These are phyloP conservation scores for Sitta europaea DNA, from an alignment of 2,113 vertebrate species.

Conservation along the genomic window DNA sequence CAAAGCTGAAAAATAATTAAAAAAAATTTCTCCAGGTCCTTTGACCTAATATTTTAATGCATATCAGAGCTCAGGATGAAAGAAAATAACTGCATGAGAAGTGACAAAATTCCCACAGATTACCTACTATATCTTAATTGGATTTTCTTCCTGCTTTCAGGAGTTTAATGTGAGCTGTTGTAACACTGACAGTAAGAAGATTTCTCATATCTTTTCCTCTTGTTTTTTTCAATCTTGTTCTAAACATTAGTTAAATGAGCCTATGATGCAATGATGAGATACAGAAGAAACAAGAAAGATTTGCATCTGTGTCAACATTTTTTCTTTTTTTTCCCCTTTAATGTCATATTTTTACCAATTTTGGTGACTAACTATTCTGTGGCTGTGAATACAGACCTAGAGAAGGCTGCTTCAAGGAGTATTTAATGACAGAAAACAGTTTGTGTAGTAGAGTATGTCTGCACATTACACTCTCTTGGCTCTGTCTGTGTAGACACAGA, in stretches of 20 bases:
- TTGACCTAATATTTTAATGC: neutral
- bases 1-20: neutral
- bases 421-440: neutral
- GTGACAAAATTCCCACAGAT: neutral
- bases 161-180: neutral
- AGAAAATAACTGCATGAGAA: neutral
- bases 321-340: neutral
- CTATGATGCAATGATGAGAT: neutral
- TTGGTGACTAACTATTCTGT: neutral
- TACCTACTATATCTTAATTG: neutral
- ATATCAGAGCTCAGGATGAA: neutral
- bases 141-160: neutral
- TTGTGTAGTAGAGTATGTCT: neutral
- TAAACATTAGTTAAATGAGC: neutral
- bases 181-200: neutral
- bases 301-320: neutral
- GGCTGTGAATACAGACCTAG: neutral
- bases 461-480: neutral
- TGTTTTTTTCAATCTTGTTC: neutral
- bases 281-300: neutral
- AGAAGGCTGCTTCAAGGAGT: neutral
- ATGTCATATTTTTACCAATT: neutral
- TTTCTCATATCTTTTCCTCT: neutral
- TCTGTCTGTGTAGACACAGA: neutral
- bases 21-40: neutral